These are phyloP conservation scores for Macquaria ambigua DNA, from an alignment of 2,113 vertebrate species.

Conservation along the genomic window DNA sequence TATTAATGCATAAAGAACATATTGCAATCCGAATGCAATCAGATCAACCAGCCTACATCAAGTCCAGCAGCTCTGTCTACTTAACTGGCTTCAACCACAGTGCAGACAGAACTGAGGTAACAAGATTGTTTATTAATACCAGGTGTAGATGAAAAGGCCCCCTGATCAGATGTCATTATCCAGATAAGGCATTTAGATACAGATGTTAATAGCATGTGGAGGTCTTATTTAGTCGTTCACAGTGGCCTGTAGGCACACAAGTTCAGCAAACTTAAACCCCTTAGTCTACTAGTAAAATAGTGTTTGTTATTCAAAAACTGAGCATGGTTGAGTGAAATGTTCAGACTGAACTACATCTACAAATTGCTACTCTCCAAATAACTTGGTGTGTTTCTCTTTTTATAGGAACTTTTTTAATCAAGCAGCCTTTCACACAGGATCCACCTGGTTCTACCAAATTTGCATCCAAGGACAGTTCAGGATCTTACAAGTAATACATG, in stretches of 20 bases:
- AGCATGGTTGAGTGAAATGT: too few species aligned
- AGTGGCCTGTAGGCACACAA: background rate
- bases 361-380: background rate
- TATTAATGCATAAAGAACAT: background rate
- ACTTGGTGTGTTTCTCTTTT: constrained; percentile 17
- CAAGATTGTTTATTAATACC: background rate
- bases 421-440: constrained; percentile 24
- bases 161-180: background rate
- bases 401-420: constrained; percentile 35
- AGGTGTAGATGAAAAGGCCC: background rate
- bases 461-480: constrained; percentile 43
- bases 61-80: background rate
- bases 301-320: background rate
- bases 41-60: background rate
- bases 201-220: background rate
- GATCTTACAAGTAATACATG: constrained; percentile 69
- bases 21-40: background rate
- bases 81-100: background rate
- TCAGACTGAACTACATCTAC: background rate
- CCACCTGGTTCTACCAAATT: background rate
- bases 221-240: background rate
- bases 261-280: background rate
- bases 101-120: background rate
- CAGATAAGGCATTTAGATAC: background rate
- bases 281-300: background rate